Percentiles rank a stretch among this genome's conserved stretches.
Evolutionary conservation across 2,888 invertebrate genomes (phyloP).

Genomic region (Epistrophe eligans): DNA sequence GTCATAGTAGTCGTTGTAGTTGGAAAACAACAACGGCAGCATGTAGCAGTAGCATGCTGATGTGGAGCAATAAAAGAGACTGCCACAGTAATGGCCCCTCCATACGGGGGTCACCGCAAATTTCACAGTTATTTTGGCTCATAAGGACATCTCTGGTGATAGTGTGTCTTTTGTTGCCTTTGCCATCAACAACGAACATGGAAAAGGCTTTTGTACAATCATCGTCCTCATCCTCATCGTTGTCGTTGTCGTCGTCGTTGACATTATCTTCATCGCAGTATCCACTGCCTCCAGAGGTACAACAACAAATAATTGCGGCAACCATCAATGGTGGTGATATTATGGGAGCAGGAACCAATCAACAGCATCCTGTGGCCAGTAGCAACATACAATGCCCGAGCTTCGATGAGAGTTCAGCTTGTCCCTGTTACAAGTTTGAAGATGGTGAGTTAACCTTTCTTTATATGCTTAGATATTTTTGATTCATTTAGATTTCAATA

Average conservation of each 20-base stretch:
- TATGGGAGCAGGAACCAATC: slow-evolving; percentile 60
- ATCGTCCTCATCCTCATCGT: slow-evolving; percentile 71
- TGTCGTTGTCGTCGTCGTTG: slow-evolving; percentile 64
- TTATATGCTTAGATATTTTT: neutral
- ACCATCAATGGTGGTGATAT: slow-evolving; percentile 78
- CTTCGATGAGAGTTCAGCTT: slow-evolving; percentile 90
- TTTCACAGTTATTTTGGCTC: slow-evolving; percentile 77
- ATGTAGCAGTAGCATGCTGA: slow-evolving; percentile 59
- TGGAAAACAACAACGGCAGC: slow-evolving; percentile 65
- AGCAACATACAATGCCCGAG: slow-evolving; percentile 87
- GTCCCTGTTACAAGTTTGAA: slow-evolving; percentile 96
- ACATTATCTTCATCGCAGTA: slow-evolving; percentile 61
- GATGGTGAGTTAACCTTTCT: slow-evolving; percentile 86
- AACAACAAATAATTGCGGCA: slow-evolving; percentile 74
- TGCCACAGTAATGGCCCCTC: slow-evolving; percentile 58
- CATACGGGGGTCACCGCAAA: slow-evolving; percentile 71
- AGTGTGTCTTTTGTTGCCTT: slow-evolving; percentile 79
- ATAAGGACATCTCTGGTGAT: slow-evolving; percentile 79
- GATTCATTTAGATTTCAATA: neutral
- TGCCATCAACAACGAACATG: slow-evolving; percentile 78
- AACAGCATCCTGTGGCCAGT: slow-evolving; percentile 66
- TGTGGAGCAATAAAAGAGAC: slow-evolving; percentile 62
- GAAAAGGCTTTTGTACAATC: slow-evolving; percentile 77
- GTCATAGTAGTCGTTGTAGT: slow-evolving; percentile 60
- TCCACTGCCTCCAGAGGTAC: slow-evolving; percentile 74